Conservation (phyloP, 1,140 invertebrate genomes). For the Nylanderia fulva region DNA sequence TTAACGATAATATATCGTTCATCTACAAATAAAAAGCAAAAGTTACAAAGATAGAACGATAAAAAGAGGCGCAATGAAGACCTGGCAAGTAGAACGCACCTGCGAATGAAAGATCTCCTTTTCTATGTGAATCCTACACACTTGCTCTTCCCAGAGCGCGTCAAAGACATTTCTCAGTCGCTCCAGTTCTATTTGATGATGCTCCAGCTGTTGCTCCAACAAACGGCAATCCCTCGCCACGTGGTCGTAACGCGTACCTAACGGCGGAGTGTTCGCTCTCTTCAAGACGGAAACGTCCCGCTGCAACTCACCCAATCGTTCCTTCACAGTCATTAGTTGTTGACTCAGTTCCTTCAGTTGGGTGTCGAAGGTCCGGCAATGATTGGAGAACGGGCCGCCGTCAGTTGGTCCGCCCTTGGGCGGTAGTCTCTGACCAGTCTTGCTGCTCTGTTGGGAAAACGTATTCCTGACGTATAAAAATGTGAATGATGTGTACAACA, state of each 20-base stretch:
- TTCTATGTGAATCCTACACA: slow-evolving; percentile 89
- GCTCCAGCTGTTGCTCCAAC: slow-evolving; percentile 88
- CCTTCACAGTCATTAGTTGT: slow-evolving; percentile 88
- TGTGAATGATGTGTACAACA: neutral
- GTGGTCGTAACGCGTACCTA: slow-evolving; percentile 87
- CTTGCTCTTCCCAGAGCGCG: slow-evolving; percentile 89
- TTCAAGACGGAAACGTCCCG: slow-evolving; percentile 87
- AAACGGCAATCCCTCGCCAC: slow-evolving; percentile 88
- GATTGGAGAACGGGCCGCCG: slow-evolving; percentile 88
- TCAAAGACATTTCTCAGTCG: slow-evolving; percentile 88
- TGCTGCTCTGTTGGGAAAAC: slow-evolving; percentile 72
- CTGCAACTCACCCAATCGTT: slow-evolving; percentile 89
- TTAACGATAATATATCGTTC: slow-evolving; percentile 88
- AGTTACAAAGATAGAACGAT: too few relatives aligned
- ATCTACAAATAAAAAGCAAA: slow-evolving; percentile 84
- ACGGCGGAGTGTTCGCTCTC: slow-evolving; percentile 87
- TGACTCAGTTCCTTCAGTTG: slow-evolving; percentile 89
- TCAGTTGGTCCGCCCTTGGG: slow-evolving; percentile 73
- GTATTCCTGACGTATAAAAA: slow-evolving; percentile 40
- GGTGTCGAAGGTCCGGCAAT: slow-evolving; percentile 89
- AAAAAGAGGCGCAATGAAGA: neutral
- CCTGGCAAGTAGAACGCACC: slow-evolving; percentile 75
- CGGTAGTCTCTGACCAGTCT: slow-evolving; percentile 78
- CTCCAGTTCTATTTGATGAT: slow-evolving; percentile 89
- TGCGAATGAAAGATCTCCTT: slow-evolving; percentile 90